phyloP scores from a whole-genome alignment of 92 coral and sea anemone species.

The Zoanthus sociatus region DNA sequence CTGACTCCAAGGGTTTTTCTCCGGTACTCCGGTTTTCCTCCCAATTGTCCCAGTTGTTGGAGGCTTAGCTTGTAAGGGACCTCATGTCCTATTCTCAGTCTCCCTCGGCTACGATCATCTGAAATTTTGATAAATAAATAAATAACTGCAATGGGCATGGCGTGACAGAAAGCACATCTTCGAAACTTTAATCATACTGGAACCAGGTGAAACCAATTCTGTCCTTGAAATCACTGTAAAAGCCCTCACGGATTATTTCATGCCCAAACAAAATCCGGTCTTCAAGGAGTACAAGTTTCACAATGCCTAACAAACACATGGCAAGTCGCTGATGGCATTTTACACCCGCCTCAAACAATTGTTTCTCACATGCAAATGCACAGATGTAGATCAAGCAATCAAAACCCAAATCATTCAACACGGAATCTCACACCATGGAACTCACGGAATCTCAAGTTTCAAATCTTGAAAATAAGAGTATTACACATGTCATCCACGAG shows the following conservation, averaged over 20 bases:
- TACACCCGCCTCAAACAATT: conserved; percentile 42
- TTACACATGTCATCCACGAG: too few species aligned
- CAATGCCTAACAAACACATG: conserved; percentile 50
- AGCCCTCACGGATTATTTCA: conserved; percentile 53
- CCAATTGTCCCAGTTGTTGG: too few species aligned
- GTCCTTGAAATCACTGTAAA: conserved; percentile 33
- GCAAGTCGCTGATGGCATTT: conserved; percentile 31
- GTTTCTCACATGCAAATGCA: conserved; percentile 35
- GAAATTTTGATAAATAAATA: too few species aligned
- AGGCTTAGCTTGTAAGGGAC: too few species aligned
- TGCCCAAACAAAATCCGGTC: conserved; percentile 54
- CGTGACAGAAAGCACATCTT: conserved; percentile 58
- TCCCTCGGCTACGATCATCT: too few species aligned
- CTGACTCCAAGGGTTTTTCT: too few species aligned
- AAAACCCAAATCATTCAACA: conserved; percentile 75
- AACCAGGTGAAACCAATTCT: conserved; percentile 13
- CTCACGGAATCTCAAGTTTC: too few species aligned
- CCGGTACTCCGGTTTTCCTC: too few species aligned
- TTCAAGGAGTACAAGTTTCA: conserved; percentile 52
- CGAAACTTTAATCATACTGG: background rate
- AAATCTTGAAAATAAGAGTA: too few species aligned
- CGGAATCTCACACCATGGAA: conserved; percentile 36
- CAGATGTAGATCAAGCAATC: conserved; percentile 66
- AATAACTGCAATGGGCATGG: conserved; percentile 51
- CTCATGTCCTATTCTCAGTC: too few species aligned